phyloP scores from a whole-genome alignment of 2,797 vertebrate species.

The Sphaeramia orbicularis region DNA sequence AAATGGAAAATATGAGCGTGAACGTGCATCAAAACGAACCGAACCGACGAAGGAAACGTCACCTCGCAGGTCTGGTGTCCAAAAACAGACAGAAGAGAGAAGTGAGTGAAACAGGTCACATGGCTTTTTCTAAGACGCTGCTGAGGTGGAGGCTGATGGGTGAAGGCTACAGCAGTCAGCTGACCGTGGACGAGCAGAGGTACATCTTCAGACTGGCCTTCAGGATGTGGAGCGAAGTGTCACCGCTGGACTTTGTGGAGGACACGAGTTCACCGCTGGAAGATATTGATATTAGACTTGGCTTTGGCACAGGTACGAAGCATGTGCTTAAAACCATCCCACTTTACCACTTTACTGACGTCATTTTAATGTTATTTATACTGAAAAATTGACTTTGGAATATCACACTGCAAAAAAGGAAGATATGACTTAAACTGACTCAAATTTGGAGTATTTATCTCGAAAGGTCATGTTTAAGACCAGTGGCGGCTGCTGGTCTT shows the following conservation, averaged over 20 bases:
- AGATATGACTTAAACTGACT: no score
- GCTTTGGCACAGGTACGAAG: conserved; percentile 89
- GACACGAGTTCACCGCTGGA: conserved; percentile 79
- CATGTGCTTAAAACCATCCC: no score
- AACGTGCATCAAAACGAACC: not conserved
- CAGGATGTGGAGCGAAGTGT: conserved; percentile 94
- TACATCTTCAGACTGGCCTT: conserved; percentile 89
- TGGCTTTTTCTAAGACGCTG: conserved; percentile 84
- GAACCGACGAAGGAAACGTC: conserved; percentile 66
- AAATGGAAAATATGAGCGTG: not conserved
- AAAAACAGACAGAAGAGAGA: conserved; percentile 70
- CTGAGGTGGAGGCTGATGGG: conserved; percentile 89
- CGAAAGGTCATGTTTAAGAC: no score
- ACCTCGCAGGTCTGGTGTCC: conserved; percentile 66
- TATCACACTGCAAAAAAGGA: no score
- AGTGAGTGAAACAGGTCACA: conserved; percentile 47
- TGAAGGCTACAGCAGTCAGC: conserved; percentile 90
- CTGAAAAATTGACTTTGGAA: no score
- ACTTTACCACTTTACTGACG: no score
- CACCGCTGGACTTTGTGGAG: conserved; percentile 87
- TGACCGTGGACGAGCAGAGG: conserved; percentile 88
- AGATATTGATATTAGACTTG: conserved; percentile 87
- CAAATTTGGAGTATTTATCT: no score
- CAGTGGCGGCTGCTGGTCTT: no score
- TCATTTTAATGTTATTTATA: no score